Base-by-base conservation (phyloP, 2,113 vertebrate genomes). In the Nesospiza acunhae region DNA sequence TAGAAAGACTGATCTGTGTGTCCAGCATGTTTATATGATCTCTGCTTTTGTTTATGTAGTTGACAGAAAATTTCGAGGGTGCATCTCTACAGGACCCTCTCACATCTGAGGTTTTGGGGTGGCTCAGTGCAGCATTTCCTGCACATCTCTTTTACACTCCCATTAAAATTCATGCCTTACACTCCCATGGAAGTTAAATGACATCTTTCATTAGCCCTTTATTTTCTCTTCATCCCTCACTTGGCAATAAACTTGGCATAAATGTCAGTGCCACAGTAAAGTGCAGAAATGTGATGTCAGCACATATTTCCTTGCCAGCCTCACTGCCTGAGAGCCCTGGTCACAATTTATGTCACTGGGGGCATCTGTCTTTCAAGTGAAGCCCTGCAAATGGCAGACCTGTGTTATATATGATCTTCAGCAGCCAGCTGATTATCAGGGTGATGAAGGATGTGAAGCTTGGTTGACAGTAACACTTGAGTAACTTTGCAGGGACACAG, bases 181-280 rank as follows among this genome's bases (percentile, higher is more conserved):
- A 56, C 62, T 85, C 87, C 79, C 26, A 3, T 58, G 58, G 44
- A 84, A 64, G 7, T 68, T 93, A 68, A 74, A 60, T 44, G 52
- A 56, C 28, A 55, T 39, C 35, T 94, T 95, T 95, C 63, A 73
- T 90, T 81, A 88, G 69, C 68, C 46, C 15, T 91, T 93, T 85
- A 83, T 89, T 96, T 93, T 94, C 37, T 2, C 70, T 87, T 69
- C 41, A 46, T 59, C 55, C 80, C 58, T 53, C 24, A 30, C 70
- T 78, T 64, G 70, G 58, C 74, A 94, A 53, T 80, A 96, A 96
- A 73, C 9, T 37, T 37, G 58, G 42, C 37, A 78, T 19, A 95
- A 96, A 94, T 96, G 84, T 95, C 91, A 95, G 53, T 47, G 69
- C 27, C 59, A 64, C 33, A 75, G 27, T 90, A 76, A 96, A 96